Base-by-base conservation (phyloP, 2,797 vertebrate genomes). In the Anguilla anguilla region DNA sequence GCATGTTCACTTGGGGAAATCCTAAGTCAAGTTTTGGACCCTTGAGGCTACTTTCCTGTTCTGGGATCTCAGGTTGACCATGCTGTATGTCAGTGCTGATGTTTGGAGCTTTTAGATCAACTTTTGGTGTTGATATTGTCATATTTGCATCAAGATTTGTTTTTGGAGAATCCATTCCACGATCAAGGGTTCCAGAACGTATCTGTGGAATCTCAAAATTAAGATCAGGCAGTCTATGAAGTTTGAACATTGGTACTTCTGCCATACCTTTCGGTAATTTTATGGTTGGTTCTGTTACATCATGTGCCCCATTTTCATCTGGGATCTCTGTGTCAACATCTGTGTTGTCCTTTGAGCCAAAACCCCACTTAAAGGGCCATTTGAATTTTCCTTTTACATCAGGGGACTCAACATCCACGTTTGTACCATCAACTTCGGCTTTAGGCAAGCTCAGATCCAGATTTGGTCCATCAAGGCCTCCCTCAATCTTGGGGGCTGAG, bases 221-320 rank as follows among this genome's bases (percentile, higher is more conserved):
- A 90, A 43, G 86, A 35, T 0, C 86, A 39, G 95, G 95, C 46
- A 96, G 90, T 74, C 17, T 93, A 92, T 97, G 96, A 57, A 90
- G 7, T 89, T 91, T 95, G 89, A 96, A 97, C 15, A 84, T 1
- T 11, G 96, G 96, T 84, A 95, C 57, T 1, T 90, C 90, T 0
- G 49, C 17, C 0, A 91, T 91, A 57, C 57, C 67, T 84, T 93
- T 89, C 81, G 91, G 87, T 57, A 93, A 89, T 67, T 15, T 59
- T 1, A 83, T 86, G 64, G 59, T 89, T 86, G 46, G 88, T 2
- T 93, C 91, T 84, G 87, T 51, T 57, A 25, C 46, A 89, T 90
- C 1, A 92, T 39, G 74, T 94, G 90, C 64, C 88, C 53, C n/a
- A 15, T 88, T 86, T 1, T 87, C 11, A 83, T 88, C 74, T 83